Conservation (phyloP, 53 echinoderm and acorn worm species). For the Henricia sp. region DNA sequence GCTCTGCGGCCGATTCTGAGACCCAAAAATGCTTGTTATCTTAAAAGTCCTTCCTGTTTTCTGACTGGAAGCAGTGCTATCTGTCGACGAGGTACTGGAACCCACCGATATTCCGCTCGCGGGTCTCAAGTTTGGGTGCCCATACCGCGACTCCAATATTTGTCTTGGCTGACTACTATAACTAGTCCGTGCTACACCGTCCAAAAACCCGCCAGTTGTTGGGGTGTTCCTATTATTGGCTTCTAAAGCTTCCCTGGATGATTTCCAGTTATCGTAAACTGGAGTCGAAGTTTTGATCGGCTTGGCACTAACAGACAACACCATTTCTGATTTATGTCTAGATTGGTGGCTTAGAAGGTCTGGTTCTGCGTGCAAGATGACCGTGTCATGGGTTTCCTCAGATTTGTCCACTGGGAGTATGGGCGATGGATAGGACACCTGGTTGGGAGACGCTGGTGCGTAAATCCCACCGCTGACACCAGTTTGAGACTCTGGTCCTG, state of each 20-base stretch:
- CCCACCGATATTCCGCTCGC: slow-evolving; percentile 48
- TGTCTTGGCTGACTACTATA: slow-evolving; percentile 29
- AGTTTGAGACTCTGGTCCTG: slow-evolving; percentile 27
- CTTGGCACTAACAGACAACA: slow-evolving; percentile 51
- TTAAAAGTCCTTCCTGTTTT: slow-evolving; percentile 63
- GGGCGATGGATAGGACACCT: slow-evolving; percentile 40
- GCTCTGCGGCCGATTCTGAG: slow-evolving; percentile 38
- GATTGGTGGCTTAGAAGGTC: slow-evolving; percentile 37
- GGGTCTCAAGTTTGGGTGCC: slow-evolving; percentile 33
- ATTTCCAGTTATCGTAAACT: slow-evolving; percentile 50
- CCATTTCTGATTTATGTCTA: slow-evolving; percentile 46
- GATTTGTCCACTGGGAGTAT: slow-evolving; percentile 15
- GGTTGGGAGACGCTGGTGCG: slow-evolving; percentile 25
- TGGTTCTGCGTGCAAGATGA: slow-evolving; percentile 40
- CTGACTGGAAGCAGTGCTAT: slow-evolving; percentile 32
- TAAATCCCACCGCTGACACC: slow-evolving; percentile 21
- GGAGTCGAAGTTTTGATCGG: slow-evolving; percentile 66
- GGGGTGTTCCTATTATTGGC: slow-evolving; percentile 28
- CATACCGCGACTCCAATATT: slow-evolving; percentile 17
- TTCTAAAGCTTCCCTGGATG: slow-evolving; percentile 34
- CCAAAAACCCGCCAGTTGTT: slow-evolving; percentile 18
- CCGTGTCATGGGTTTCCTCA: slow-evolving; percentile 61
- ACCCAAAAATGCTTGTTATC: slow-evolving; percentile 64
- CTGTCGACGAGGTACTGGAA: slow-evolving; percentile 48
- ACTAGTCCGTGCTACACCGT: slow-evolving; percentile 37